Conservation (phyloP, 53 echinoderm and acorn worm genomes). For the Echinometra lucunter region DNA sequence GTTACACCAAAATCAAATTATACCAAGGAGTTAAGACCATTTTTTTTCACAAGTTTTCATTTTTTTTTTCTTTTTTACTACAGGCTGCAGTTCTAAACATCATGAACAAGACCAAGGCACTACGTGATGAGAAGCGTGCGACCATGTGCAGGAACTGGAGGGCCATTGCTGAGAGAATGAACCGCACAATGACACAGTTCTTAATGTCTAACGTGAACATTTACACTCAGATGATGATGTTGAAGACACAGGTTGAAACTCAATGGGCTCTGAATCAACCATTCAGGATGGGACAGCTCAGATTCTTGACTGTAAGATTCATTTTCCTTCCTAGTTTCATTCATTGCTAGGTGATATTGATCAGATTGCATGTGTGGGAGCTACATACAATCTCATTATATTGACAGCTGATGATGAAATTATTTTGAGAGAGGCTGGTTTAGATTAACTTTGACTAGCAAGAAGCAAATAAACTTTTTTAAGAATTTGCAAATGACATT, state of each 20-base stretch:
- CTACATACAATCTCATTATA: no score
- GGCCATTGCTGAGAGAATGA: background rate
- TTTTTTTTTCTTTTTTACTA: background rate
- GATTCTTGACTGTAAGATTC: background rate
- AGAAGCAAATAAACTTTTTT: no score
- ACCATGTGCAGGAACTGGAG: background rate
- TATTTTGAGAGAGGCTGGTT: no score
- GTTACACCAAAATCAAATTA: no score
- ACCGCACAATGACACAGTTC: background rate
- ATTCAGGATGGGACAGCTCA: background rate
- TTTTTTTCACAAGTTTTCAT: background rate
- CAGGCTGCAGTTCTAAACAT: constrained; percentile 46
- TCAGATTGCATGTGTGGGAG: no score
- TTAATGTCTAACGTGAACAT: constrained; percentile 3
- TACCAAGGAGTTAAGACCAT: no score
- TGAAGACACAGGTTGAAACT: constrained; percentile 32
- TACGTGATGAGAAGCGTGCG: no score
- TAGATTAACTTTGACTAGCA: no score
- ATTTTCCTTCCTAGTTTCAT: background rate
- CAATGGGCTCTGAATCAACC: constrained; percentile 10
- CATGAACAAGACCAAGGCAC: background rate
- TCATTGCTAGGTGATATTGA: no score
- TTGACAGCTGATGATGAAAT: no score
- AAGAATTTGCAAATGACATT: no score
- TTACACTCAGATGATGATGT: background rate